Conservation (phyloP, 2,113 vertebrate species). For the Gymnogyps californianus region DNA sequence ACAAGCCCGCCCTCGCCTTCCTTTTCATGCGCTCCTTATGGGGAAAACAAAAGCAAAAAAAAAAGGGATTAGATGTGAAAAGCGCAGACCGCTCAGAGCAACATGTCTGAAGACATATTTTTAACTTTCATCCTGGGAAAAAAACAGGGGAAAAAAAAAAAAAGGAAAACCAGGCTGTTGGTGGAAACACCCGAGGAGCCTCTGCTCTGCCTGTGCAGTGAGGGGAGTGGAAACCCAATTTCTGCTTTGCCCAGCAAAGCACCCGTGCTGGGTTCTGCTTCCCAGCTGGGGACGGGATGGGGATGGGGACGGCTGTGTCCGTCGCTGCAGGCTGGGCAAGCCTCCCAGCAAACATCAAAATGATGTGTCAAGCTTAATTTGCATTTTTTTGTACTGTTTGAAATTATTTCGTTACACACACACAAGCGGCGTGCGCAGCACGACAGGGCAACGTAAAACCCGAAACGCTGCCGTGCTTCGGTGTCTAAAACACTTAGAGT, state of each 20-base stretch:
- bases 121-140: background rate
- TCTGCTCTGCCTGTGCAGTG: background rate
- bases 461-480: rapidly evolving
- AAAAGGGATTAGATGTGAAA: background rate
- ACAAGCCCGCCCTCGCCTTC: background rate
- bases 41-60: background rate
- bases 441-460: background rate
- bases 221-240: background rate
- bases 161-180: background rate
- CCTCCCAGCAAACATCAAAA: background rate
- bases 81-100: background rate
- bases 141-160: background rate
- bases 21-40: background rate
- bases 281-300: background rate
- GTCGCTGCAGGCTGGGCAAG: background rate
- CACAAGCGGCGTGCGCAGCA: rapidly evolving
- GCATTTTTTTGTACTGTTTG: background rate
- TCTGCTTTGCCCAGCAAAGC: background rate
- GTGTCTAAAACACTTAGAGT: background rate
- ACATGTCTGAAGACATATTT: background rate
- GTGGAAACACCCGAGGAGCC: background rate
- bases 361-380: background rate
- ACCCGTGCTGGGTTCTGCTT: background rate
- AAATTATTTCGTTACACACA: rapidly evolving
- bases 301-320: no score